These are phyloP conservation scores for Anthophora plumipes DNA, from an alignment of 2,888 invertebrate genomes.

Conservation along the genomic window DNA sequence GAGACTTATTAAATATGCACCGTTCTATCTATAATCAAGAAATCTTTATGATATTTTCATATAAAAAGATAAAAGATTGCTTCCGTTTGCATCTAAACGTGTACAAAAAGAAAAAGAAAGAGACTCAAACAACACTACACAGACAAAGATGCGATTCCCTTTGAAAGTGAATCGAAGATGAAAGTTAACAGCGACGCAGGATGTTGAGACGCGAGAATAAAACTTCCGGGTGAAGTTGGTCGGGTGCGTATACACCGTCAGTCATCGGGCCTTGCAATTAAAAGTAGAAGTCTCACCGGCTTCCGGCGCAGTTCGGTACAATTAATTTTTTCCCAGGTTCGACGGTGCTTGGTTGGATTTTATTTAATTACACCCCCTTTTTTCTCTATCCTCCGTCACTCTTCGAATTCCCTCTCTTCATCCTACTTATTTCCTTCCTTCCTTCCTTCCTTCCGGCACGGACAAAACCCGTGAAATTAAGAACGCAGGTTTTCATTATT, in stretches of 20 bases:
- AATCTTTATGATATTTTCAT: too few relatives aligned
- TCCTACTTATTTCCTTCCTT: too few relatives aligned
- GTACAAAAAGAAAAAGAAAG: not conserved
- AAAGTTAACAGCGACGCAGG: too few relatives aligned
- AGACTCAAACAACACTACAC: not conserved
- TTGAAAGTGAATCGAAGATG: not conserved
- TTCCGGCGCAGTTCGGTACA: constrained; percentile 62
- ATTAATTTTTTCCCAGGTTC: constrained; percentile 71
- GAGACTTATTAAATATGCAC: too few relatives aligned
- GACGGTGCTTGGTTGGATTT: constrained; percentile 67
- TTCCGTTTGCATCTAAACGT: not conserved
- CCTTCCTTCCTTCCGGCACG: too few relatives aligned
- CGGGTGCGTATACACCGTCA: constrained; percentile 25
- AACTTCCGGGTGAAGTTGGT: constrained; percentile 35
- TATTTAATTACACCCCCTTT: constrained; percentile 70
- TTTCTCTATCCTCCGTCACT: too few relatives aligned
- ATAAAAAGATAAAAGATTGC: too few relatives aligned
- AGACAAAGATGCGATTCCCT: not conserved
- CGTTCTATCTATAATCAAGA: too few relatives aligned
- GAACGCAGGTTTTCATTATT: constrained; percentile 69
- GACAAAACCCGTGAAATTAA: constrained; percentile 67
- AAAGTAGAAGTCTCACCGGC: constrained; percentile 68
- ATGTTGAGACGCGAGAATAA: not conserved
- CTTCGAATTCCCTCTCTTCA: too few relatives aligned
- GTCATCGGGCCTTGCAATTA: constrained; percentile 67